Evolutionary conservation across 2,888 invertebrate genomes (phyloP).

Genomic region (Philopedon plagiatum): DNA sequence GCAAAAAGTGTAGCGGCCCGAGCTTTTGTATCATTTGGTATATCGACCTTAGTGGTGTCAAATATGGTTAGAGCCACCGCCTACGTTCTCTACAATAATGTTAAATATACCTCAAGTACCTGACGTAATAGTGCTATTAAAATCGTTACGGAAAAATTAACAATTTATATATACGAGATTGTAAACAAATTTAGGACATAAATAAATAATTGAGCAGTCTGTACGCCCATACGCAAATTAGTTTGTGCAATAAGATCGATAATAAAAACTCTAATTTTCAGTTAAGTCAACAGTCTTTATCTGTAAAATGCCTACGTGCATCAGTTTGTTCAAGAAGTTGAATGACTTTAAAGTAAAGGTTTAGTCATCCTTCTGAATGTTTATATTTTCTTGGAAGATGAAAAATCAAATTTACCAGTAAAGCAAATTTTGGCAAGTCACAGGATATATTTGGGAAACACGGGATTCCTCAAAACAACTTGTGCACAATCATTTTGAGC

Average conservation of each 20-base stretch:
- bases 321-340: constrained; percentile 36
- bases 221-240: constrained; percentile 23
- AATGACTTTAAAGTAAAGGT: constrained; percentile 38
- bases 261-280: constrained; percentile 21
- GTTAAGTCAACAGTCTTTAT: constrained; percentile 7
- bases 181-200: constrained; percentile 23
- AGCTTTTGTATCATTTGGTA: constrained; percentile 37
- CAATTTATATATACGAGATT: background rate
- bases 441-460: background rate
- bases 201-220: constrained; percentile 17
- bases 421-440: background rate
- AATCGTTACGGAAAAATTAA: constrained; percentile 5
- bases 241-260: constrained; percentile 14
- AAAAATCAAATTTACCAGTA: background rate
- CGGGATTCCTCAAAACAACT: too few species aligned
- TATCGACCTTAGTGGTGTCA: constrained; percentile 50
- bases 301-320: constrained; percentile 19
- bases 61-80: constrained; percentile 48
- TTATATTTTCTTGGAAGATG: background rate
- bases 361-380: constrained; percentile 37
- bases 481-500: too few species aligned
- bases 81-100: constrained; percentile 38
- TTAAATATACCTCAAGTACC: constrained; percentile 30
- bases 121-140: constrained; percentile 42
- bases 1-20: constrained; percentile 7